Conservation (phyloP, 2,888 invertebrate genomes). For the Dryadula phaetusa region DNA sequence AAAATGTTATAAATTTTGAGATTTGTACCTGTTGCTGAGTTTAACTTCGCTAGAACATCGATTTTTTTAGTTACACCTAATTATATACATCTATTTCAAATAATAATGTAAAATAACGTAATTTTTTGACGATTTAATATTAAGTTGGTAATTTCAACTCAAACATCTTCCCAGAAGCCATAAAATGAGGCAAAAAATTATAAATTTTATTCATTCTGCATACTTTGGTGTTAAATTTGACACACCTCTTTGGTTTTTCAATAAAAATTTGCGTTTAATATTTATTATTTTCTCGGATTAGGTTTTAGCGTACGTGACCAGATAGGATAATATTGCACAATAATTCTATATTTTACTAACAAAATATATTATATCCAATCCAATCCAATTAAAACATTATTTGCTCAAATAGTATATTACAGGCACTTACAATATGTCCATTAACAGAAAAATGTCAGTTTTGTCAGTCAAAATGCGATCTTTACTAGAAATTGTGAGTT, state of each 20-base stretch:
- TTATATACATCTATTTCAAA: no score
- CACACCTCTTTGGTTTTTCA: slow-evolving; percentile 43
- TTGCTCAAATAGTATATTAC: no score
- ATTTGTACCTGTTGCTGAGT: no score
- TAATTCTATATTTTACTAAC: neutral
- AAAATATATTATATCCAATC: no score
- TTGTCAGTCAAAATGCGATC: no score
- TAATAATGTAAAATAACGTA: no score
- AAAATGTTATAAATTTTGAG: neutral
- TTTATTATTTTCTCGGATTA: slow-evolving; percentile 32
- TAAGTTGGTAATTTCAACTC: neutral
- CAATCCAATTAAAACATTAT: no score
- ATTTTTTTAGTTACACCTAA: neutral
- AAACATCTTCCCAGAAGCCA: neutral
- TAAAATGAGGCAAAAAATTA: neutral
- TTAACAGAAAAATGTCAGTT: no score
- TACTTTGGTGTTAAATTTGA: slow-evolving; percentile 47
- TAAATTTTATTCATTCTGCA: slow-evolving; percentile 44
- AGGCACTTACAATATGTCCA: no score
- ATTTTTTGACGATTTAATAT: neutral
- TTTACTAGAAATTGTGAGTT: no score
- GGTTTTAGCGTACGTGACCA: slow-evolving; percentile 49
- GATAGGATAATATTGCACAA: slow-evolving; percentile 49
- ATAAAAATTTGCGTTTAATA: slow-evolving; percentile 40
- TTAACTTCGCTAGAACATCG: neutral